Conservation (phyloP, 1,140 invertebrate genomes). For the Pararge aegeria region DNA sequence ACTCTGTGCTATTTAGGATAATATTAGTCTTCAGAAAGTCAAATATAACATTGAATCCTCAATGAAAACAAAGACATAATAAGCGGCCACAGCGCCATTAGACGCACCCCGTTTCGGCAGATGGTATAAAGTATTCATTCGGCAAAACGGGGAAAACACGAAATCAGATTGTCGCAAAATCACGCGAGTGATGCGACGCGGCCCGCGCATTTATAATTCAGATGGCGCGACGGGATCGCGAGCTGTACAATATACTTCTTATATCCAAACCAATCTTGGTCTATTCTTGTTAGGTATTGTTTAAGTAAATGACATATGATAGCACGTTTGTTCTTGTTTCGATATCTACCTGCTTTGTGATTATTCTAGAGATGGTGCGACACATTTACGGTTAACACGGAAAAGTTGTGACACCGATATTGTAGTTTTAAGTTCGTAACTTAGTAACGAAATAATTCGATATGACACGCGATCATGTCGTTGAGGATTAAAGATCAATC, state of each 20-base stretch:
- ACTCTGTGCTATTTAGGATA: too few relatives aligned
- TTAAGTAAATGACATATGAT: too few relatives aligned
- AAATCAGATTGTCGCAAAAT: slow-evolving; percentile 79
- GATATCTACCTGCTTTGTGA: too few relatives aligned
- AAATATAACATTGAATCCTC: background rate
- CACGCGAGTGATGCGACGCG: slow-evolving; percentile 63
- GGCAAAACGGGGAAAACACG: slow-evolving; percentile 71
- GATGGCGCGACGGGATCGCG: slow-evolving; percentile 33
- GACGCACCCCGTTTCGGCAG: slow-evolving; percentile 48
- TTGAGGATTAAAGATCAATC: too few relatives aligned
- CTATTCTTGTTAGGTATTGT: slow-evolving; percentile 10
- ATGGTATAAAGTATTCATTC: slow-evolving; percentile 72
- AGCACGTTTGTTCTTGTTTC: too few relatives aligned
- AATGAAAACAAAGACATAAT: slow-evolving; percentile 42
- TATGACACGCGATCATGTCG: too few relatives aligned
- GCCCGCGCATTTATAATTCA: slow-evolving; percentile 73
- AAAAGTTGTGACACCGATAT: too few relatives aligned
- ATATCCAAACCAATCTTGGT: slow-evolving; percentile 22
- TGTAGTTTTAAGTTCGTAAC: too few relatives aligned
- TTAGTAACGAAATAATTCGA: too few relatives aligned
- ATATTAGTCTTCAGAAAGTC: background rate
- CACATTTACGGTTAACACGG: too few relatives aligned
- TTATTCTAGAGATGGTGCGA: too few relatives aligned
- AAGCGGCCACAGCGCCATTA: slow-evolving; percentile 55
- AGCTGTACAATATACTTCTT: slow-evolving; percentile 17